These are phyloP conservation scores for Hylyphantes graminicola DNA, from an alignment of 1,140 invertebrate genomes.

Conservation along the genomic window DNA sequence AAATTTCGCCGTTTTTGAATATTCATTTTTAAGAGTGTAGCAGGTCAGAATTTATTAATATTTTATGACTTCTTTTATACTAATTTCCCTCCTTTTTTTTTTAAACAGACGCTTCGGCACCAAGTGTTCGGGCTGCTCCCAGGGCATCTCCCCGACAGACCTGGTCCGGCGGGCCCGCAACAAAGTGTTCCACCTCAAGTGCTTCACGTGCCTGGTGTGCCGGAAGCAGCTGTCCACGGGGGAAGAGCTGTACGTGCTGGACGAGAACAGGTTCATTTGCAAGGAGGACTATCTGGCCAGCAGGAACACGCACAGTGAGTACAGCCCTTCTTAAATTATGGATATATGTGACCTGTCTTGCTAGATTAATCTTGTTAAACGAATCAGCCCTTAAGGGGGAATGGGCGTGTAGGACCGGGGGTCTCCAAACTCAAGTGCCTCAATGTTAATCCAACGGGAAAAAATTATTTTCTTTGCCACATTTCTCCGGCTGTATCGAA, in stretches of 20 bases:
- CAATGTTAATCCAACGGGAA: too few species aligned
- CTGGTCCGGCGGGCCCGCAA: slow-evolving; percentile 93
- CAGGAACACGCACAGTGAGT: slow-evolving; percentile 70
- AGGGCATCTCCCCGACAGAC: slow-evolving; percentile 96
- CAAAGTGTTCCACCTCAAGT: slow-evolving; percentile 98
- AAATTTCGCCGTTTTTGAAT: too few species aligned
- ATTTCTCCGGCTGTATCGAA: too few species aligned
- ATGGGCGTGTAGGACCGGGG: too few species aligned
- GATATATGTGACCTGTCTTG: too few species aligned
- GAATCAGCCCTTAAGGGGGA: too few species aligned
- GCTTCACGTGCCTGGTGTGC: slow-evolving; percentile 98
- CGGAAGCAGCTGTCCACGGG: slow-evolving; percentile 96
- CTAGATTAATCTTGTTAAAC: too few species aligned
- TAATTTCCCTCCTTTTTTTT: slow-evolving; percentile 12
- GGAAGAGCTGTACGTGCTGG: slow-evolving; percentile 96
- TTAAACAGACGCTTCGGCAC: slow-evolving; percentile 89
- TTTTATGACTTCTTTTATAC: too few species aligned
- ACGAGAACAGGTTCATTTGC: slow-evolving; percentile 98
- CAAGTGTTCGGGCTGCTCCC: slow-evolving; percentile 95
- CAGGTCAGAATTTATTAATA: too few species aligned
- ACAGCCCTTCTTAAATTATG: background rate
- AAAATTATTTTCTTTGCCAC: too few species aligned
- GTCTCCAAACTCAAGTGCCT: too few species aligned
- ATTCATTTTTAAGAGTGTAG: too few species aligned
- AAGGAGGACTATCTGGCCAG: slow-evolving; percentile 96